A percentile compares a stretch with the other conserved stretches of the same genome.
Evolutionary conservation across 2,888 invertebrate species (phyloP).

Genomic region (Cenopis cana): DNA sequence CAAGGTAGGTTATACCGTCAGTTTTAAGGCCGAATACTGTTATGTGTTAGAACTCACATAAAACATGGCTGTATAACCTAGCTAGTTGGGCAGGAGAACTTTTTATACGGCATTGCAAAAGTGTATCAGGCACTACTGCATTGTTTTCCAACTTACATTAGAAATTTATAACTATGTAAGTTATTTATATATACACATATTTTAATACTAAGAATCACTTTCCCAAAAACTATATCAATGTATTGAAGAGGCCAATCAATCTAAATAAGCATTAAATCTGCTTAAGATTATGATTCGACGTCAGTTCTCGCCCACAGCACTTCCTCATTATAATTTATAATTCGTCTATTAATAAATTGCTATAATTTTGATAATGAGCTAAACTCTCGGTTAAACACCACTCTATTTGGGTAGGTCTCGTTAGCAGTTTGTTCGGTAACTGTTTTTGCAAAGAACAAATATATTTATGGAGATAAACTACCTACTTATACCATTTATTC

Average conservation of each 20-base stretch:
- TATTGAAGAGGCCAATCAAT: not conserved
- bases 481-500: not conserved
- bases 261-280: constrained; percentile 12
- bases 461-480: constrained; percentile 24
- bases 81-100: no score
- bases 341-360: constrained; percentile 52
- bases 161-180: no score
- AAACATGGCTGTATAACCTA: no score
- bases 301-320: constrained; percentile 63
- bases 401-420: constrained; percentile 56
- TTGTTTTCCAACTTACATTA: not conserved
- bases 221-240: not conserved
- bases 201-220: not conserved
- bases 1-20: no score
- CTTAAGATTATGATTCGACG: constrained; percentile 44
- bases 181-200: not conserved
- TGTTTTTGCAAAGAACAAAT: constrained; percentile 46
- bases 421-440: constrained; percentile 61
- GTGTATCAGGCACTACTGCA: no score
- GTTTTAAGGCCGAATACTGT: no score
- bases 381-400: constrained; percentile 42
- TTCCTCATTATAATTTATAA: constrained; percentile 49
- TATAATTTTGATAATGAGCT: constrained; percentile 50
- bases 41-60: no score
- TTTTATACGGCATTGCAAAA: no score